Conservation (phyloP, 2,797 vertebrate species). For the Gymnoscopelus microlampas region DNA sequence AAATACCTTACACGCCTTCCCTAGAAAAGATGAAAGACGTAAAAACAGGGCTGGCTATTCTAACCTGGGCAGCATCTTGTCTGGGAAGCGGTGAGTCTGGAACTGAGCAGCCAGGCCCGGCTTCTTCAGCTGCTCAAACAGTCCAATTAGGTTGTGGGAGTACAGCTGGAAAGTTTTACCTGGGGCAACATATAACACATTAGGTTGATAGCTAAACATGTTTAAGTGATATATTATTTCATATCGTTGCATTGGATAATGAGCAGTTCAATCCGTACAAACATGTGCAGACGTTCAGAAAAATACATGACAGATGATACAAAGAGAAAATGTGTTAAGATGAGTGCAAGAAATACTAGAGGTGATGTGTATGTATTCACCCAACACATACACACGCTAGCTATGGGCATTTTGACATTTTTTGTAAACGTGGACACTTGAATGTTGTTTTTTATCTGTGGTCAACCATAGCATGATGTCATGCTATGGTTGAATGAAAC, state of each 20-base stretch:
- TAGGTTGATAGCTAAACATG: conserved; percentile 4
- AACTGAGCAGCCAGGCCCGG: conserved; percentile 95
- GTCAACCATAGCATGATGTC: too few species aligned
- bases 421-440: too few species aligned
- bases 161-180: conserved; percentile 98
- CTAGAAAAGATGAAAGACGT: background rate
- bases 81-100: conserved; percentile 96
- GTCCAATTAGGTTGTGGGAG: conserved; percentile 96
- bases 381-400: too few species aligned
- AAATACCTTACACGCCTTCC: too few species aligned
- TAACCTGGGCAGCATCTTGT: conserved; percentile 86
- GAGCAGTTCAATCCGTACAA: background rate
- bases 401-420: too few species aligned
- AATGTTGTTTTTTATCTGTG: too few species aligned
- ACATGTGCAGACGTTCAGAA: background rate
- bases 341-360: too few species aligned
- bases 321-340: background rate
- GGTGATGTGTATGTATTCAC: too few species aligned
- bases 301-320: background rate
- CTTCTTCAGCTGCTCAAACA: conserved; percentile 98
- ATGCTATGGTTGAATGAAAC: too few species aligned
- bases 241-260: background rate
- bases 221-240: background rate
- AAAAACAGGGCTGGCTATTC: background rate
- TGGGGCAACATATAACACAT: conserved; percentile 52